Base-by-base conservation (phyloP, 2,113 vertebrate genomes). In the Anoura caudifer region DNA sequence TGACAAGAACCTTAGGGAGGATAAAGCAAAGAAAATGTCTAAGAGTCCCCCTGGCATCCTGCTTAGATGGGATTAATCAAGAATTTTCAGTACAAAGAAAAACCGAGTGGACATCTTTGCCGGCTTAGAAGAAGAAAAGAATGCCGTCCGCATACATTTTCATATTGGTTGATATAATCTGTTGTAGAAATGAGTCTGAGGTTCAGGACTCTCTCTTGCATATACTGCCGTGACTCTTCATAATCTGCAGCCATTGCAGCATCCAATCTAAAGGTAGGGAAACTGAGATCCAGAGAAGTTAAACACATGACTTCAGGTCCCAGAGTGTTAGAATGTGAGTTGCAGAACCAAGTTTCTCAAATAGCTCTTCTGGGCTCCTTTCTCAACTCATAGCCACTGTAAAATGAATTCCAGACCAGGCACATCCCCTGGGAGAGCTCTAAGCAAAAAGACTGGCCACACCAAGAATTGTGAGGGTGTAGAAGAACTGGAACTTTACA, bases 401-500 rank as follows among this genome's bases (percentile, higher is more conserved):
- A 5, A 38, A 67, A 72, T 54, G 61, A 93, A 59, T 47, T 41
- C 28, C 45, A 36, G 17, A 50, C n/a, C 45, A 47, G 2, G 4
- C 14, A 3, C 0, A 20, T 20, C 33, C 33, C 0, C 12, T 4
- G 19, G 36, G 36, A 3, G 50, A 65, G 22, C 28, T 36, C 0
- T 19, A 26, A 52, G 12, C 4, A 19, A 20, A 50, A 31, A 81
- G 75, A 77, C 52, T 33, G 50, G 45, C 22, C 6, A 2, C 6
- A n/a, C 14, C 8, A 33, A 61, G 80, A 81, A 15, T 1, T 26
- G 26, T 2, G 1, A 13, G 24, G 3, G 3, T 41, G 31, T 47
- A 19, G 15, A 45, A 9, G 43, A 15, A 5, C 11, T 38, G 28
- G 41, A 43, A n/a, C 16, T 43, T 15, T 31, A 13, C 45, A 36